phyloP scores from a whole-genome alignment of 2,888 invertebrate genomes.

The Scrobipalpa costella region DNA sequence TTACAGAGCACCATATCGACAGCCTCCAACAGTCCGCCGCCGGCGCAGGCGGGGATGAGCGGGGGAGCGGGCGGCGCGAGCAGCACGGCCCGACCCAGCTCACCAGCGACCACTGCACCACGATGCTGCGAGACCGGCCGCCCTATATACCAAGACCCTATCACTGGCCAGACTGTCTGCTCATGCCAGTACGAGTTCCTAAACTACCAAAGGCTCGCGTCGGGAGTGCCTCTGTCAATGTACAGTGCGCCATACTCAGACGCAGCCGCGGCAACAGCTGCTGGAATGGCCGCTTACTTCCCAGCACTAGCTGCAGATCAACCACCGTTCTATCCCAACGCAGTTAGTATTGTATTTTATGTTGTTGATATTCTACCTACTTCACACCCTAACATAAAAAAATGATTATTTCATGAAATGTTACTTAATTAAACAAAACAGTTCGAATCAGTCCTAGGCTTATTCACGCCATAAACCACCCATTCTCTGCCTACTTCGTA shows the following conservation, averaged over 20 bases:
- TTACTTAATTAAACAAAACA: too few species aligned
- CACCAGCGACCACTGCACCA: constrained; percentile 78
- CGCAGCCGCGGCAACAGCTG: constrained; percentile 83
- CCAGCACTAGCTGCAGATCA: constrained; percentile 92
- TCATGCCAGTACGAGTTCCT: constrained; percentile 95
- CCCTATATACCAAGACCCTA: constrained; percentile 93
- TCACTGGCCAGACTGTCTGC: constrained; percentile 93
- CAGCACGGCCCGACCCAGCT: constrained; percentile 77
- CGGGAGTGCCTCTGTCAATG: constrained; percentile 89
- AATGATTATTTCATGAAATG: too few species aligned
- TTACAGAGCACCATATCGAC: constrained; percentile 85
- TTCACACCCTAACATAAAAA: too few species aligned
- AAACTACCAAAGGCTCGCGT: constrained; percentile 89
- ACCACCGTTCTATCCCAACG: constrained; percentile 91
- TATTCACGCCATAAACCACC: too few species aligned
- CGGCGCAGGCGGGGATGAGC: constrained; percentile 82
- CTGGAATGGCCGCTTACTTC: constrained; percentile 93
- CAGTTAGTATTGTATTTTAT: constrained; percentile 83
- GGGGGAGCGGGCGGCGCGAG: constrained; percentile 77
- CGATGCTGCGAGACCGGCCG: constrained; percentile 96
- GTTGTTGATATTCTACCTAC: neutral
- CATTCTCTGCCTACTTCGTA: too few species aligned
- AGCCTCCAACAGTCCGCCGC: constrained; percentile 86
- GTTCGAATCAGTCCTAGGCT: too few species aligned
- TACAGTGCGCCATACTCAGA: constrained; percentile 90